Base-by-base conservation (phyloP, 2,113 vertebrate genomes). In the Crotalus horridus region DNA sequence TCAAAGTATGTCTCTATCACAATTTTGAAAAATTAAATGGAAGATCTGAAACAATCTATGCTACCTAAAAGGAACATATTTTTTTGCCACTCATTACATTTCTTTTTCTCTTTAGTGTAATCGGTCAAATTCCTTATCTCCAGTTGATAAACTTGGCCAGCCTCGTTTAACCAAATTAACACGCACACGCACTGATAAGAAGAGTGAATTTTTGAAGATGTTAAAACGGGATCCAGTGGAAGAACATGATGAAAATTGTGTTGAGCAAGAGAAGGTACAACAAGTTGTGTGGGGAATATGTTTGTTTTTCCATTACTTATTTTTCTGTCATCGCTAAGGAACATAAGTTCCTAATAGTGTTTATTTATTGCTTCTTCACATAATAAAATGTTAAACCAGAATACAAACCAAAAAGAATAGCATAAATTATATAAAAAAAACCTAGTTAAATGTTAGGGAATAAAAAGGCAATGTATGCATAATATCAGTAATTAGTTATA, bases 181-280 rank as follows among this genome's bases (percentile, higher is more conserved):
- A 23, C 97, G 97, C 91, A 97, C 96, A 94, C 95, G 97, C 39
- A 96, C 96, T 33, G 97, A 98, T 96, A 98, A 97, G 94, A 98
- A 98, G 94, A 98, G 97, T 93, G 97, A 98, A 91, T 98, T 98
- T 96, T 95, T 98, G 96, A 98, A 98, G 95, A 95, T 97, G 1
- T 59, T 98, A 91, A 98, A 98, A 95, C 96, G 93, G 92, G 98
- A 98, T 56, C 94, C 94, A 96, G 94, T 97, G 91, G 97, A 98
- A 95, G 96, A 97, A 29, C 97, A 96, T 21, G 95, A 97, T 58
- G 91, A 95, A 87, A 96, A 95, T 93, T 96, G 93, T 89, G 92
- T 95, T 87, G 96, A 94, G n/a, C 96, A 96, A 93, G 97, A 97
- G 90, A 97, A 98, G 98, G 98, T 98, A 95, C 33, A 61, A 46